Evolutionary conservation across 2,797 vertebrate genomes (phyloP).

Genomic region (Zalophus californianus): DNA sequence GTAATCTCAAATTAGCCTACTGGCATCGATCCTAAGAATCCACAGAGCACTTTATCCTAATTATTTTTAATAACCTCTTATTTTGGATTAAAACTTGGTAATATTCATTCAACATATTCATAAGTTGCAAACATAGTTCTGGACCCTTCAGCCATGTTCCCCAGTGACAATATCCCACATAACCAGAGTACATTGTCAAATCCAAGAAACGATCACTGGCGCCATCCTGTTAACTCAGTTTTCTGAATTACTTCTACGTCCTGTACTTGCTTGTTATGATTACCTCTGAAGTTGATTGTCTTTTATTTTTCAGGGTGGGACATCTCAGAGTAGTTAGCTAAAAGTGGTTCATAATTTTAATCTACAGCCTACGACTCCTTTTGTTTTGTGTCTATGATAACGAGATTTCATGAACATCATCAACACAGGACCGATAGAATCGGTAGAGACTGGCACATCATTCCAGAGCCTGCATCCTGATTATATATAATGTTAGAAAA

Average conservation of each 20-base stretch:
- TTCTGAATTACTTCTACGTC: neutral
- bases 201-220: neutral
- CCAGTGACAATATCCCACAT: too few relatives aligned
- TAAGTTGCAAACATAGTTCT: neutral
- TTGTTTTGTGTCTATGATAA: neutral
- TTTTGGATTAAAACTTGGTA: neutral
- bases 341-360: neutral
- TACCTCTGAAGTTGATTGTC: neutral
- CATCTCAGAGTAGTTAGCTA: neutral
- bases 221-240: accelerated
- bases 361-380: neutral
- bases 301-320: neutral
- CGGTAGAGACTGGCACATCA: accelerated
- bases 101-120: neutral
- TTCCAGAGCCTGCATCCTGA: neutral
- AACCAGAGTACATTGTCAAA: neutral
- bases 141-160: neutral
- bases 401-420: neutral
- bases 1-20: neutral
- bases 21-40: neutral
- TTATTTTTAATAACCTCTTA: neutral
- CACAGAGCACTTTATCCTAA: neutral
- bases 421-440: neutral
- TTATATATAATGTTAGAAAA: neutral
- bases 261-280: neutral